These are phyloP conservation scores for Hecatera dysodea DNA, from an alignment of 2,888 invertebrate genomes.

Conservation along the genomic window DNA sequence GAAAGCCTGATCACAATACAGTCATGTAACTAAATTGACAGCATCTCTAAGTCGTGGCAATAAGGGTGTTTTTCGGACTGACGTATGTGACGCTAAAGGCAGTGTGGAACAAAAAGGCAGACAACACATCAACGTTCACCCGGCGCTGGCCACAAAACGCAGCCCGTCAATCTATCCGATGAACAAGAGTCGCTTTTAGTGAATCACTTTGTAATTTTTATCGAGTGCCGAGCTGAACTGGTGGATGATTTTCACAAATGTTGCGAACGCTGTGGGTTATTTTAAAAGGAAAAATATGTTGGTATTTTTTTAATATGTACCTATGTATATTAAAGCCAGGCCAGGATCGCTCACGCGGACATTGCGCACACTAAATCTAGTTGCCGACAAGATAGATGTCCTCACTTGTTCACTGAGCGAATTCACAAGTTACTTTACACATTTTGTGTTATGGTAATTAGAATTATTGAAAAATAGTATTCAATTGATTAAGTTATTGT, in stretches of 20 bases:
- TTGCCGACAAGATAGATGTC: too few relatives aligned
- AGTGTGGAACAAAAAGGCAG: not conserved
- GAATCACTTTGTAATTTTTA: slow-evolving; percentile 3
- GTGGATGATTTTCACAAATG: not conserved
- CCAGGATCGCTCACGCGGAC: too few relatives aligned
- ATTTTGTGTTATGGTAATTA: too few relatives aligned
- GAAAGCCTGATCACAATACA: not conserved
- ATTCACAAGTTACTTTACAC: too few relatives aligned
- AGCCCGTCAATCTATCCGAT: not conserved
- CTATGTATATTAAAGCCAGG: too few relatives aligned
- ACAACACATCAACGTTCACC: not conserved
- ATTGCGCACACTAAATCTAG: too few relatives aligned
- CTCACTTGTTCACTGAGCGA: too few relatives aligned
- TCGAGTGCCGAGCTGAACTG: not conserved
- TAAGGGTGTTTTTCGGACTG: not conserved
- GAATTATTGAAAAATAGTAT: too few relatives aligned
- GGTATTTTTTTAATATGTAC: too few relatives aligned
- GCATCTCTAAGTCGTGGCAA: not conserved
- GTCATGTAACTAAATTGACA: not conserved
- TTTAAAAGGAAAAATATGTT: not conserved
- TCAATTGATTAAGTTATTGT: too few relatives aligned
- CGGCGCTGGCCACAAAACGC: not conserved
- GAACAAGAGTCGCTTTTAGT: not conserved
- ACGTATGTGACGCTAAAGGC: not conserved
- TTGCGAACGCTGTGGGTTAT: not conserved